Evolutionary conservation across 2,888 invertebrate genomes (phyloP).

Genomic region (Mesorhabditis belari): DNA sequence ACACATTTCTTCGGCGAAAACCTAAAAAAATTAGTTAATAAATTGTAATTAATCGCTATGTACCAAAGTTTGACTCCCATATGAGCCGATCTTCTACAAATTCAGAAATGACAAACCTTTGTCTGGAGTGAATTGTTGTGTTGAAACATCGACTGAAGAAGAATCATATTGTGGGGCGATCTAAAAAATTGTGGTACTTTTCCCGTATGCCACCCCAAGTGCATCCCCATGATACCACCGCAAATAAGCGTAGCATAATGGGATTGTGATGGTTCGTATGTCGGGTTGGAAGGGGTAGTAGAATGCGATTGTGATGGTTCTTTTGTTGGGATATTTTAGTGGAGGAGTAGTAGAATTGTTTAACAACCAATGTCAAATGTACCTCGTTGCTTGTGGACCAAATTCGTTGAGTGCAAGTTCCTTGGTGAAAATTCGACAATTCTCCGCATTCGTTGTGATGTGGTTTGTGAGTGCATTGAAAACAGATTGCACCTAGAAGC

Average conservation of each 20-base stretch:
- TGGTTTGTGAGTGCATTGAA: slow-evolving; percentile 4
- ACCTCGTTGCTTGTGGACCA: slow-evolving; percentile 5
- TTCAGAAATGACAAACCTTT: background rate
- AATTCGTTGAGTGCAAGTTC: slow-evolving; percentile 7
- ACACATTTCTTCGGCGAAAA: background rate
- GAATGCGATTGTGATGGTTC: too few relatives aligned
- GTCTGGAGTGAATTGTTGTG: background rate
- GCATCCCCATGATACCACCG: too few relatives aligned
- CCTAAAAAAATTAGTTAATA: background rate
- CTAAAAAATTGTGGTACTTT: too few relatives aligned
- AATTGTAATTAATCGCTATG: too few relatives aligned
- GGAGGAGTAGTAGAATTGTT: too few relatives aligned
- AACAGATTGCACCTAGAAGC: slow-evolving; percentile 1
- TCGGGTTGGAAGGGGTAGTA: too few relatives aligned
- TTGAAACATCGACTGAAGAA: background rate
- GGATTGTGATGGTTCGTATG: too few relatives aligned
- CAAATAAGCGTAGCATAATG: too few relatives aligned
- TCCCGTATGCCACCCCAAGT: too few relatives aligned
- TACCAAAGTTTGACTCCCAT: too few relatives aligned
- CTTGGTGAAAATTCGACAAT: background rate
- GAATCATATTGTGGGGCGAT: background rate
- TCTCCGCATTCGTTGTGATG: slow-evolving; percentile 1
- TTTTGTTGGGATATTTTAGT: too few relatives aligned
- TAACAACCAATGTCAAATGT: background rate
- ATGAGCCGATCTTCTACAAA: too few relatives aligned